phyloP scores from a whole-genome alignment of 2,797 vertebrate species.

The Lutjanus argentimaculatus region DNA sequence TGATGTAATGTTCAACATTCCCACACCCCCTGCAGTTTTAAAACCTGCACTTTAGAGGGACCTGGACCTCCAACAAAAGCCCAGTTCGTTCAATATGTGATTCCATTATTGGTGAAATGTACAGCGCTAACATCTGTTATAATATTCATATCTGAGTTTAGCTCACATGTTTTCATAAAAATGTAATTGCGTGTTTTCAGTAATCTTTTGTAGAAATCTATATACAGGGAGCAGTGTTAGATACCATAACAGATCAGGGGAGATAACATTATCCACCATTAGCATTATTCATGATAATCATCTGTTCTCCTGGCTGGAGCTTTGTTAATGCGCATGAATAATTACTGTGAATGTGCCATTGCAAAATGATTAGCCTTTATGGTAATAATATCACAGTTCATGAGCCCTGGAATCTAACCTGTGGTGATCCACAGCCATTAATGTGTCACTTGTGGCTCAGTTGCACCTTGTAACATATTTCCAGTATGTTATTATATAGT shows the following conservation, averaged over 20 bases:
- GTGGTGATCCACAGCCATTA: slow-evolving; percentile 36
- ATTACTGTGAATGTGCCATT: slow-evolving; percentile 52
- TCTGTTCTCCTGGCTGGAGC: slow-evolving; percentile 47
- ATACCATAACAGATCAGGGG: slow-evolving; percentile 26
- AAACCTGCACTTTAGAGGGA: neutral
- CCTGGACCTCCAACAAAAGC: neutral
- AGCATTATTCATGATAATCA: slow-evolving; percentile 64
- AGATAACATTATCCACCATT: slow-evolving; percentile 54
- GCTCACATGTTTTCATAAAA: neutral
- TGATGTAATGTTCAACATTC: neutral
- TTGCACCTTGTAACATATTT: slow-evolving; percentile 29
- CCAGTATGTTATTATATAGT: slow-evolving; percentile 17
- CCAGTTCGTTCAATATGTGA: slow-evolving; percentile 12
- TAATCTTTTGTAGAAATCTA: slow-evolving; percentile 31
- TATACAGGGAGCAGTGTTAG: slow-evolving; percentile 6
- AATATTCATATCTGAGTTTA: slow-evolving; percentile 14
- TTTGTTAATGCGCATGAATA: slow-evolving; percentile 64
- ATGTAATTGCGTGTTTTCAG: neutral
- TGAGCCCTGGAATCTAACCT: slow-evolving; percentile 35
- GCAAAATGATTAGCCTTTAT: slow-evolving; percentile 53
- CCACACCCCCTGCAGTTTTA: neutral
- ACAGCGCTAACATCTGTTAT: neutral
- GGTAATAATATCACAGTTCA: slow-evolving; percentile 50
- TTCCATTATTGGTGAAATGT: slow-evolving; percentile 24
- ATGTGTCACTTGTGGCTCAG: slow-evolving; percentile 34